phyloP scores from a whole-genome alignment of 1,140 invertebrate genomes.

The Centruroides vittatus region DNA sequence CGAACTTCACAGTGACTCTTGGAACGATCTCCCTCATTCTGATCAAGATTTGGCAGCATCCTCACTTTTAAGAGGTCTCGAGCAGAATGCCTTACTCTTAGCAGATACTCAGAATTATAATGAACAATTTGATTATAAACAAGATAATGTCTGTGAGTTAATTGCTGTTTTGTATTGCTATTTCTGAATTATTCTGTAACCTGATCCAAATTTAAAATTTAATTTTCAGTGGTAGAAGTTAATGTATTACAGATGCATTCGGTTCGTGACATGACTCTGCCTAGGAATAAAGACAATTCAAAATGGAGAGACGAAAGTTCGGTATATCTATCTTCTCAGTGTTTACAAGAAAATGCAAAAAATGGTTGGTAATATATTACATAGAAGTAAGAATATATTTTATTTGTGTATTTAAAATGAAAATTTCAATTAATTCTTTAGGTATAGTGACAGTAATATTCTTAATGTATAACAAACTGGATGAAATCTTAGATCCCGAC shows the following conservation, averaged over 20 bases:
- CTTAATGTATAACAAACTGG: slow-evolving; percentile 78
- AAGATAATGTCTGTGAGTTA: slow-evolving; percentile 68
- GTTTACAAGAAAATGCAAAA: slow-evolving; percentile 64
- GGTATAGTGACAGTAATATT: slow-evolving; percentile 77
- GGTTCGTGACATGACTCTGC: background rate
- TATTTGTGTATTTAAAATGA: too few species aligned
- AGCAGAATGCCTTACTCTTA: slow-evolving; percentile 80
- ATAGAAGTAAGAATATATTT: too few species aligned
- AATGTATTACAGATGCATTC: background rate
- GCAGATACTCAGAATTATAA: slow-evolving; percentile 70
- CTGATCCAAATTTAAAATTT: too few species aligned
- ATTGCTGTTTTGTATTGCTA: background rate
- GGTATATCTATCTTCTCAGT: slow-evolving; percentile 59
- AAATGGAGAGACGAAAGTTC: slow-evolving; percentile 41
- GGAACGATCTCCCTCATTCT: slow-evolving; percentile 53
- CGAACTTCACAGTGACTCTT: slow-evolving; percentile 64
- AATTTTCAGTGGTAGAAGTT: background rate
- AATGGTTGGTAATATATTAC: slow-evolving; percentile 30
- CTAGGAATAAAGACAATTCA: background rate
- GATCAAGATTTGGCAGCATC: slow-evolving; percentile 67
- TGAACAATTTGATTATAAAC: slow-evolving; percentile 61
- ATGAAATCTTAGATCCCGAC: slow-evolving; percentile 50
- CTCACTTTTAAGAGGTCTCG: slow-evolving; percentile 64
- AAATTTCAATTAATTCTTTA: slow-evolving; percentile 3
- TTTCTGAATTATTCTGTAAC: background rate